These are phyloP conservation scores for Molothrus ater DNA, from an alignment of 2,797 vertebrate species.

Conservation along the genomic window DNA sequence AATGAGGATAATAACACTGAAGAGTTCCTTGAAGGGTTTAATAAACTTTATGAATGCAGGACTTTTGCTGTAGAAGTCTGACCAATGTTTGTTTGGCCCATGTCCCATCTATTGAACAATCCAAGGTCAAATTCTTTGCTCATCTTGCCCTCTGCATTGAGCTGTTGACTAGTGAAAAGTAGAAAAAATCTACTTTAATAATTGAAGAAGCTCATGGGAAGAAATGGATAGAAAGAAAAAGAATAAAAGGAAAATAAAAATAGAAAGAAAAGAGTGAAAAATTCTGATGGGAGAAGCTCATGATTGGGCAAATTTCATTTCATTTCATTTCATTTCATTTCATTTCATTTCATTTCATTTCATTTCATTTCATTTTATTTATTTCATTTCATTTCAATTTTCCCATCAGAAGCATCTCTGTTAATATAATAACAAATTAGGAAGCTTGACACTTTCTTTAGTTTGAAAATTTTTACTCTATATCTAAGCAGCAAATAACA, in stretches of 20 bases:
- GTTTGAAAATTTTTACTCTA: neutral
- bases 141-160: neutral
- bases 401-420: neutral
- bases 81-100: neutral
- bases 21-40: neutral
- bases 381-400: neutral
- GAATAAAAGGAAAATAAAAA: neutral
- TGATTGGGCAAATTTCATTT: neutral
- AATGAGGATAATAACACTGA: neutral
- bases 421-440: neutral
- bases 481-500: slow-evolving; percentile 6
- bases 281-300: neutral
- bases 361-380: neutral
- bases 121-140: neutral
- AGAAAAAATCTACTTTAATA: neutral
- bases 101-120: neutral
- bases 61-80: neutral
- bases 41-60: neutral
- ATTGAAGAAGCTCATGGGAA: neutral
- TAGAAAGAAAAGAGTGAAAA: neutral
- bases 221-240: neutral
- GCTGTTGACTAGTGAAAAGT: neutral
- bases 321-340: neutral
- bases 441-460: neutral
- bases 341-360: neutral